phyloP scores from a whole-genome alignment of 2,113 vertebrate genomes.

The Chaenocephalus aceratus region DNA sequence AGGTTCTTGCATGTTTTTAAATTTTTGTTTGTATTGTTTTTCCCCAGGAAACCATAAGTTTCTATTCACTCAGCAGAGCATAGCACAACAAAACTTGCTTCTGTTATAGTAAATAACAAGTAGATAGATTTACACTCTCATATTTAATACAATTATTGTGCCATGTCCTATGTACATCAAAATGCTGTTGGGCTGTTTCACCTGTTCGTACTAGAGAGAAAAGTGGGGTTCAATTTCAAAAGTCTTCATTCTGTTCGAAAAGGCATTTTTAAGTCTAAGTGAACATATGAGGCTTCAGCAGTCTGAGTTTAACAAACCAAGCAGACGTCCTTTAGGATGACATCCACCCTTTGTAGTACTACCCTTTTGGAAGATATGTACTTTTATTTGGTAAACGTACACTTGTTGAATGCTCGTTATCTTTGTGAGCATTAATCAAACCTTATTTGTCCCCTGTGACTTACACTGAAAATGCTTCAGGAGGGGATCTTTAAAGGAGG shows the following conservation, averaged over 20 bases:
- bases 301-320: not conserved
- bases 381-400: not conserved
- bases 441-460: not conserved
- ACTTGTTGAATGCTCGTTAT: not conserved
- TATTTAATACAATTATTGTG: not conserved
- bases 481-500: not conserved
- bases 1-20: conserved; percentile 13
- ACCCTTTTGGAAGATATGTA: not conserved
- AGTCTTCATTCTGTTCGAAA: too few relatives aligned
- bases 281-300: not conserved
- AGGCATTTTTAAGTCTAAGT: not conserved
- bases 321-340: not conserved
- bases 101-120: not conserved
- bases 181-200: too few relatives aligned
- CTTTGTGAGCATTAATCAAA: not conserved
- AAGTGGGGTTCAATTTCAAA: too few relatives aligned
- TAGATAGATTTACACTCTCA: not conserved
- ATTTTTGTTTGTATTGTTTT: not conserved
- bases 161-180: too few relatives aligned
- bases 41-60: not conserved
- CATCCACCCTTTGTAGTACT: not conserved
- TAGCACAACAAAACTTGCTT: not conserved
- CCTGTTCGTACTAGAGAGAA: too few relatives aligned
- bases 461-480: not conserved
- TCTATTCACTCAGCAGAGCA: not conserved